These are phyloP conservation scores for Pelagia noctiluca DNA, from an alignment of 30 jellyfish, hydroid and myxozoan genomes.

Conservation along the genomic window DNA sequence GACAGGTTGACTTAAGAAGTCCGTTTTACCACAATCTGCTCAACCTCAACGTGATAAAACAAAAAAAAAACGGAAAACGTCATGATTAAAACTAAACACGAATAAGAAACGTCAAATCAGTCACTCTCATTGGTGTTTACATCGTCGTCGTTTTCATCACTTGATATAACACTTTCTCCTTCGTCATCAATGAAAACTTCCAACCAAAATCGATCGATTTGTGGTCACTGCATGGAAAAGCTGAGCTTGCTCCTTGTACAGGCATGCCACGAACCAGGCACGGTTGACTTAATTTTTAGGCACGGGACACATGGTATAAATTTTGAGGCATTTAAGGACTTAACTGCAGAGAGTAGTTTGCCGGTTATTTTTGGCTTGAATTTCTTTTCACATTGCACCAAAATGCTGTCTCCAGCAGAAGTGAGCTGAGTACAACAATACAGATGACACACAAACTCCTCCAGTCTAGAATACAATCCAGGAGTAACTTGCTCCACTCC, in stretches of 20 bases:
- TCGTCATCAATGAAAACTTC: conserved; percentile 21
- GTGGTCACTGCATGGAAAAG: conserved; percentile 31
- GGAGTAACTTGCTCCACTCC: conserved; percentile 8
- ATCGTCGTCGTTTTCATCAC: too few relatives aligned
- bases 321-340: conserved; percentile 16
- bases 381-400: conserved; percentile 15
- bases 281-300: conserved; percentile 16
- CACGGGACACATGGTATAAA: conserved; percentile 26
- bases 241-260: conserved; percentile 26
- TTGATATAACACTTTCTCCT: background rate
- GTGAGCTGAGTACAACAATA: background rate
- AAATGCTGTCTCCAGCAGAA: conserved; percentile 6
- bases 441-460: conserved; percentile 42
- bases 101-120: background rate
- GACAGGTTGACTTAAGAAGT: too few relatives aligned
- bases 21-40: too few relatives aligned
- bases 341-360: conserved; percentile 24
- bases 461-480: background rate
- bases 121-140: background rate
- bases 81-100: too few relatives aligned
- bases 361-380: conserved; percentile 28
- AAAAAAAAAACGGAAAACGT: too few relatives aligned
- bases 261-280: conserved; percentile 24
- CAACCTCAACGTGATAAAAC: too few relatives aligned
- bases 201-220: conserved; percentile 26